Percentiles rank a stretch among this genome's conserved stretches.
phyloP scores from a whole-genome alignment of 2,797 vertebrate genomes.

The Xenopus petersii region DNA sequence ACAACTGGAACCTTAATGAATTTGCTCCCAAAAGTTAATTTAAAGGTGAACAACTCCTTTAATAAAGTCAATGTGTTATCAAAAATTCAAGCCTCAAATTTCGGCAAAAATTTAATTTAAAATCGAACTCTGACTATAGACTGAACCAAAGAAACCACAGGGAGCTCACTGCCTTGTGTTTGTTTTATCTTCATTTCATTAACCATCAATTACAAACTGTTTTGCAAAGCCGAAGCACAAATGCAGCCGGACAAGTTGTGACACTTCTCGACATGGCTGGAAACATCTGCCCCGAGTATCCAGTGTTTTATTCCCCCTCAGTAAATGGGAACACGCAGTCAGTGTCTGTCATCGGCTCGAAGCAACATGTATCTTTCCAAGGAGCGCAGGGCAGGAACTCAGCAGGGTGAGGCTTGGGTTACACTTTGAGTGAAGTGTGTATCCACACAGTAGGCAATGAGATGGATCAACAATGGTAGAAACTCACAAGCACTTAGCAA shows the following conservation, averaged over 20 bases:
- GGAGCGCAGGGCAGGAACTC: background rate
- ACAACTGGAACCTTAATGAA: too few relatives aligned
- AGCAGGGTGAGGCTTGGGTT: background rate
- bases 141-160: too few relatives aligned
- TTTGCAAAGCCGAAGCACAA: constrained; percentile 11
- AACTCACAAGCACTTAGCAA: background rate
- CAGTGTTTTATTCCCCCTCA: constrained; percentile 16
- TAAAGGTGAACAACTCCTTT: too few relatives aligned
- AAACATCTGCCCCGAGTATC: constrained; percentile 25
- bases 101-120: background rate
- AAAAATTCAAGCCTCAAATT: too few relatives aligned
- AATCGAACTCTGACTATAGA: too few relatives aligned
- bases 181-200: constrained; percentile 19
- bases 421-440: constrained; percentile 8
- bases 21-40: too few relatives aligned
- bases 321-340: constrained; percentile 47
- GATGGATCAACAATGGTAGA: constrained; percentile 33
- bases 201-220: constrained; percentile 20
- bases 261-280: constrained; percentile 23
- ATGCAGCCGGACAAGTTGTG: constrained; percentile 18
- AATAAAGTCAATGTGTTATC: too few relatives aligned
- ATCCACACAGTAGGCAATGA: constrained; percentile 26
- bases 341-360: constrained; percentile 48
- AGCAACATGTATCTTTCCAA: constrained; percentile 23
- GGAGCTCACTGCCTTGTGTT: constrained; percentile 1